Base-by-base conservation (phyloP, 2,888 invertebrate genomes). In the Xestia c-nigrum region DNA sequence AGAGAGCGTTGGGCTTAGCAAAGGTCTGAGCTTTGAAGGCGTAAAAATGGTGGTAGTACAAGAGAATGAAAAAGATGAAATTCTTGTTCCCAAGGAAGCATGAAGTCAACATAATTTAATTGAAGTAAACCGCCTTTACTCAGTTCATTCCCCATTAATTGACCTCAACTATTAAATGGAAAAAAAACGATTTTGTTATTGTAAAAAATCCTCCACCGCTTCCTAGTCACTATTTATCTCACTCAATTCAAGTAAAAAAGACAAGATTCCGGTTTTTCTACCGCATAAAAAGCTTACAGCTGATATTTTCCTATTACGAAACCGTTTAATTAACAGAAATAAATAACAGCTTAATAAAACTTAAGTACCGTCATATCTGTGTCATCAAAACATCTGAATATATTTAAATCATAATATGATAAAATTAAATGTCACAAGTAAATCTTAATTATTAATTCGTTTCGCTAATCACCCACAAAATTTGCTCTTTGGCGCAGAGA, bases 391-490 rank as follows among this genome's bases (percentile, higher is more conserved):
- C 61, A 46, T 76, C 10, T 19, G n/a, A 31, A 72, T 38, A 76
- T 52, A 71, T 76, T 59, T 19, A 61, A 68, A 59, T 63, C 14
- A 12, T n/a, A 16, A 0, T 31, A 67, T 59, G 12, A 12, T 67
- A 63, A 52, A 82, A 75, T 67, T 57, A 63, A 82, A 78, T 55
- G 5, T 52, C 19, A 31, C 43, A 70, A 66, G 31, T 24, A 59
- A 31, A 4, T 38, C n/a, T 21, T 57, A 50, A 77, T 57, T 68
- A 43, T 47, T 71, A 72, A 74, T 52, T 79, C 46, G 24, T 63
- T 73, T 57, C 31, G 19, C 5, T 74, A 71, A 74, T 84, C 16
- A 63, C 16, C 57, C 24, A 59, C 65, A 63, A 38, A 61, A 61
- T 19, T 38, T 66, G 46, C 57, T 64, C 52, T 64, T 70, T 66